Percentiles rank a stretch among this genome's conserved stretches.
phyloP scores from a whole-genome alignment of 2,797 vertebrate species.

The Megaceryle alcyon region DNA sequence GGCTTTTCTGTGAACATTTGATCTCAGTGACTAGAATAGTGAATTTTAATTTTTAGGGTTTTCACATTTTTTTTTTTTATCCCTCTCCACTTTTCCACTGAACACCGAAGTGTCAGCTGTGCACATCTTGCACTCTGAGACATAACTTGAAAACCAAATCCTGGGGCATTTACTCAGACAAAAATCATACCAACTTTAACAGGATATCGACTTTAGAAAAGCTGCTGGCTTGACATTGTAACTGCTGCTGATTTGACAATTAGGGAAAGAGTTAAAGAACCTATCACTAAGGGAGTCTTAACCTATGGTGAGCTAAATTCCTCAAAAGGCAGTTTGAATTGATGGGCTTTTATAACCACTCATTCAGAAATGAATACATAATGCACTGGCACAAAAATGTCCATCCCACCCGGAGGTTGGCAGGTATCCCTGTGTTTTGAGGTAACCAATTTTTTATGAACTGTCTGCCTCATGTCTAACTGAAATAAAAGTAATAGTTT shows the following conservation, averaged over 20 bases:
- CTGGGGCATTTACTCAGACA: background rate
- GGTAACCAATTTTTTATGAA: background rate
- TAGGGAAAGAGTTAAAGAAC: background rate
- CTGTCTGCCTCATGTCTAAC: background rate
- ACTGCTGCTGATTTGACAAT: background rate
- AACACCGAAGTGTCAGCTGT: background rate
- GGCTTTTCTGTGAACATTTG: constrained; percentile 1
- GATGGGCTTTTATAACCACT: background rate
- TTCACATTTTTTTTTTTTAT: background rate
- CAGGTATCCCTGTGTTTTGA: background rate
- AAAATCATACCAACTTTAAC: background rate
- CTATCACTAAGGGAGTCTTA: background rate
- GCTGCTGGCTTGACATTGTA: background rate
- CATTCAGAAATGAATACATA: background rate
- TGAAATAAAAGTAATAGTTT: background rate
- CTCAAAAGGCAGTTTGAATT: background rate
- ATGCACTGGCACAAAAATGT: background rate
- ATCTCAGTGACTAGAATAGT: background rate
- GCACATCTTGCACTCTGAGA: background rate
- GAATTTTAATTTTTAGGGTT: background rate
- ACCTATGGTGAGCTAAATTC: background rate
- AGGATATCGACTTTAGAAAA: background rate
- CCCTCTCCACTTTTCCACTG: background rate
- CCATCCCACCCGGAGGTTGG: background rate
- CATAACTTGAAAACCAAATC: background rate